Percentiles rank a stretch among this genome's conserved stretches.
These are phyloP conservation scores for Agelastica alni DNA, from an alignment of 2,888 invertebrate genomes.

Conservation along the genomic window DNA sequence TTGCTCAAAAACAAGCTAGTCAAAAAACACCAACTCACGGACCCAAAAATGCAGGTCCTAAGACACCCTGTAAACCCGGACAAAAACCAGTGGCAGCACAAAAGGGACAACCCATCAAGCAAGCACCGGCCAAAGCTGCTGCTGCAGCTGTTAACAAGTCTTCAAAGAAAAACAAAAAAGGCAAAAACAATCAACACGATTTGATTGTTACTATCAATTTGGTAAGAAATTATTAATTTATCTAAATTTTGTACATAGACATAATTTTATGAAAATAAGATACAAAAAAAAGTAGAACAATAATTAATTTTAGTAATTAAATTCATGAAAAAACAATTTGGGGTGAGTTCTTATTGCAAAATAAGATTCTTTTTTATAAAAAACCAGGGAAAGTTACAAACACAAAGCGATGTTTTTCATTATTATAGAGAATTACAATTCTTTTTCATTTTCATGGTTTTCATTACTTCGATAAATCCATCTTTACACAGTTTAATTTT, in stretches of 20 bases:
- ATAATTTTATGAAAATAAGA: neutral
- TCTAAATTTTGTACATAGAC: neutral
- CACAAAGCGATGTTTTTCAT: too few species aligned
- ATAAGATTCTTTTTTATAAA: too few species aligned
- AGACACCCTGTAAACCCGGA: constrained; percentile 62
- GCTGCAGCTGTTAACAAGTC: constrained; percentile 63
- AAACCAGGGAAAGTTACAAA: too few species aligned
- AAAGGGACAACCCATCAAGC: constrained; percentile 74
- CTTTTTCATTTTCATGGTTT: too few species aligned
- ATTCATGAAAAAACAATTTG: too few species aligned
- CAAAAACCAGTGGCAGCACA: constrained; percentile 73
- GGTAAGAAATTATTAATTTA: constrained; percentile 61
- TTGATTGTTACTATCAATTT: constrained; percentile 80
- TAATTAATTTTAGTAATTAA: too few species aligned
- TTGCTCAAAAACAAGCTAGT: constrained; percentile 71
- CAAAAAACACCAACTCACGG: constrained; percentile 66
- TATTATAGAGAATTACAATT: too few species aligned
- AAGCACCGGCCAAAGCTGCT: constrained; percentile 65
- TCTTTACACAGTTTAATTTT: too few species aligned
- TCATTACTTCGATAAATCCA: too few species aligned
- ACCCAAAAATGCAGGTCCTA: constrained; percentile 63
- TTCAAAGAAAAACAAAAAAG: constrained; percentile 74
- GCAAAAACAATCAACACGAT: constrained; percentile 80
- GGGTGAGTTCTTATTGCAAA: too few species aligned
- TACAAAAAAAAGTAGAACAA: too few species aligned